Evolutionary conservation across 1,140 invertebrate species (phyloP), one percentile per base, ranked within the genome.

Genomic region (Zaprionus camerounensis): DNA sequence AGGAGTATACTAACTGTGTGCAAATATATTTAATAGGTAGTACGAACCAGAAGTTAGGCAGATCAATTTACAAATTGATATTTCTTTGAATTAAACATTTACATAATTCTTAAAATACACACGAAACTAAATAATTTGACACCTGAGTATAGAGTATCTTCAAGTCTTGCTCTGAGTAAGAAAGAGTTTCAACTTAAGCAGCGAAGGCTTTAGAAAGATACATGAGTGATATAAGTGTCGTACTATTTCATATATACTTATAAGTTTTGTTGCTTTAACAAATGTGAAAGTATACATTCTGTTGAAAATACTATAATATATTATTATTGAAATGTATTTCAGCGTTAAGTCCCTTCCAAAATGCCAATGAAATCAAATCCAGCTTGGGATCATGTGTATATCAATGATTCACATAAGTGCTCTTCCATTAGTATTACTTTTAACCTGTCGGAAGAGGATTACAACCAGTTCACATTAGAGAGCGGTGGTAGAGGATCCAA

Each of bases 401-500:
- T 91, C 26, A 92, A 92, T 66, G 90, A 92, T 51, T 90, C 79
- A 36, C 82, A 92, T 55, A 91, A 91, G 59, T 92, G 90, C 72
- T 92, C 91, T 26, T 81, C 91, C 6, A 85, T 91, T 22, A 91
- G 86, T 64, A 92, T 92, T 6, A 82, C 74, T 41, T 83, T 73
- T 2, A 80, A 92, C 20, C 11, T 78, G 9, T 59, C 71, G 13
- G 87, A 92, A 59, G 68, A 71, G 36, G 80, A 79, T 57, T 66
- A 71, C 53, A 76, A 49, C 28, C 56, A 24, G 58, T 63, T 57
- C 22, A 76, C 65, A 28, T 65, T 76, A n/a, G 73, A 36, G 17
- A 61, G 41, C 4, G 64, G 73, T 11, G 85, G 64, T n/a, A 76
- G 85, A 67, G 87, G 81, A 77, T 91, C 91, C 24, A 87, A 88